Percentiles rank a stretch among this genome's conserved stretches.
Conservation (phyloP, 2,888 invertebrate genomes). For the Eudemis profundana region DNA sequence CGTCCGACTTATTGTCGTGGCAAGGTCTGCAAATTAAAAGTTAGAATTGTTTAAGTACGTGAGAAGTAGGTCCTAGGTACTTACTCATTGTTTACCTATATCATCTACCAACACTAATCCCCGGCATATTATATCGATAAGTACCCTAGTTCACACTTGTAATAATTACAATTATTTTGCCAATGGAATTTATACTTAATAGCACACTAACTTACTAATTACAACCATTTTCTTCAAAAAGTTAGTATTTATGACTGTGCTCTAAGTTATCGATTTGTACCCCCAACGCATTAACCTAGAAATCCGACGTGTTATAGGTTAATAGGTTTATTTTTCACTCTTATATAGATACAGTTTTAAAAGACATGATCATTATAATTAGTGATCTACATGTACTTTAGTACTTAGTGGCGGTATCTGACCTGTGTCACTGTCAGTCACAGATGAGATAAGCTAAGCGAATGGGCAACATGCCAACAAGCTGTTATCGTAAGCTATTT, state of each 20-base stretch:
- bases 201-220: too few species aligned
- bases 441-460: slow-evolving; percentile 19
- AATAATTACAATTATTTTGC: too few species aligned
- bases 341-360: too few species aligned
- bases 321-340: too few species aligned
- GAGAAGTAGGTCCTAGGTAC: slow-evolving; percentile 23
- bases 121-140: not conserved
- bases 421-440: slow-evolving; percentile 9
- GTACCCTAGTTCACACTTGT: not conserved
- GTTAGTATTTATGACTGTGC: too few species aligned
- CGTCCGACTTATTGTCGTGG: slow-evolving; percentile 23
- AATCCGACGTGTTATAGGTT: too few species aligned
- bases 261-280: too few species aligned
- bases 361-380: too few species aligned
- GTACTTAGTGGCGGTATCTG: slow-evolving; percentile 1
- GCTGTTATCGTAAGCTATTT: slow-evolving; percentile 17
- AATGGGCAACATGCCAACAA: slow-evolving; percentile 26
- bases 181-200: too few species aligned
- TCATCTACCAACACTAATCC: slow-evolving; percentile 11
- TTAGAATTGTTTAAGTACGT: slow-evolving; percentile 11
- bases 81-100: slow-evolving; percentile 15
- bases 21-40: slow-evolving; percentile 20
- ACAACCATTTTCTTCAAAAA: too few species aligned
- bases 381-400: slow-evolving; percentile 7
- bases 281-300: too few species aligned